Conservation (phyloP, 2,888 invertebrate genomes). For the Hoplodrina blanda region DNA sequence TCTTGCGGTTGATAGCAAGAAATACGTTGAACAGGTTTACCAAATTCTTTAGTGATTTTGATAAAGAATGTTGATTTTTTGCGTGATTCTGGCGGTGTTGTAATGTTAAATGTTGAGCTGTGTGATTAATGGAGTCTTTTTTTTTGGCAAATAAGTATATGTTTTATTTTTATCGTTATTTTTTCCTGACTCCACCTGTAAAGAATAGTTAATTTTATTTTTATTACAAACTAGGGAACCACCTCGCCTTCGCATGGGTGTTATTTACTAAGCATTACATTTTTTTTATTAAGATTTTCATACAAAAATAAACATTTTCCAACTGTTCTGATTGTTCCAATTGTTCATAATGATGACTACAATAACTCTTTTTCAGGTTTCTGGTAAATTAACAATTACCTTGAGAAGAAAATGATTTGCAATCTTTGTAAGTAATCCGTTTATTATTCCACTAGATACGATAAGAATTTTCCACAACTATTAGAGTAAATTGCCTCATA, state of each 20-base stretch:
- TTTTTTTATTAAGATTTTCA: too few relatives aligned
- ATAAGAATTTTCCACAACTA: background rate
- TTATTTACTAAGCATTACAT: too few relatives aligned
- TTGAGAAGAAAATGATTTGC: too few relatives aligned
- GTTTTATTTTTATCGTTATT: too few relatives aligned
- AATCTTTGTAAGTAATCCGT: too few relatives aligned
- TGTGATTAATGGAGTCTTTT: constrained; percentile 3
- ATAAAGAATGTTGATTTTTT: constrained; percentile 36
- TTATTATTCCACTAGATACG: background rate
- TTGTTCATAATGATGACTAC: too few relatives aligned
- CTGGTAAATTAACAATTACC: too few relatives aligned
- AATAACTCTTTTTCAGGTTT: too few relatives aligned
- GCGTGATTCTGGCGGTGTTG: constrained; percentile 1
- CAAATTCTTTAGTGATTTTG: constrained; percentile 57
- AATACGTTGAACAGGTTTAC: constrained; percentile 38
- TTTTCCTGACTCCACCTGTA: background rate
- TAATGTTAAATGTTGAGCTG: constrained; percentile 2
- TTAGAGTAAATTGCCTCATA: background rate
- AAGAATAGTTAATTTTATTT: background rate
- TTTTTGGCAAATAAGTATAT: background rate
- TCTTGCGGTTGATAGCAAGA: constrained; percentile 33
- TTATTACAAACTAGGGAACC: too few relatives aligned
- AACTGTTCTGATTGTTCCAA: too few relatives aligned
- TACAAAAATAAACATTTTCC: too few relatives aligned
- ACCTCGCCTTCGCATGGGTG: too few relatives aligned